Evolutionary conservation across 2,888 invertebrate genomes (phyloP), one percentile per base, ranked within the genome.

Genomic region (Dynastes maya): DNA sequence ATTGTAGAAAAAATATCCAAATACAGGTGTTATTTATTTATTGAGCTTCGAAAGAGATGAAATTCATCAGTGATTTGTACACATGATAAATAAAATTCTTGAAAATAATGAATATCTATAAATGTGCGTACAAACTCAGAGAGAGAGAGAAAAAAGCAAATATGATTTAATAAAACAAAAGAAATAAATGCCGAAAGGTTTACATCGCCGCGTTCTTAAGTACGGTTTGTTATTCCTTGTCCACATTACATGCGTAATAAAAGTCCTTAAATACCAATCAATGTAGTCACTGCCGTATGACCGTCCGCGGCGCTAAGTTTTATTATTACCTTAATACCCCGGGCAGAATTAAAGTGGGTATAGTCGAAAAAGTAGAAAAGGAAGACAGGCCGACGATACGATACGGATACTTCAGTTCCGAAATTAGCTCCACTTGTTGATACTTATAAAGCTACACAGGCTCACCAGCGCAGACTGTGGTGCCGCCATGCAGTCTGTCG

Each of bases 341-440:
- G n/a, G 65, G 65, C 65, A 37, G 65, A 65, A 65, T 65, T 65
- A 40, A 65, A 65, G 65, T 40, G 40, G 32, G 16, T 37, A 40
- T 9, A 40, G 40, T 40, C 40, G 45, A 45, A 45, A 45, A 2
- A 11, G 45, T 1, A 11, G 40, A 37, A 65, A 37, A 40, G 40
- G 65, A 65, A 65, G 16, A 16, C 32, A 29, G 9, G 37, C 0
- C 37, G 37, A 37, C 37, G 37, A 37, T 2, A 65, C 40, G 6
- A 8, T 65, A n/a, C 65, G 6, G 5, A 16, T 37, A 65, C 65
- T 65, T 45, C 63, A 63, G 29, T 55, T 63, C 22, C 40, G n/a
- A 65, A 65, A 65, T 65, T 65, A 65, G 65, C 37, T 65, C 65
- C 65, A 65, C 65, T 65, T 65, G 65, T 65, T 65, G 65, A 65